Evolutionary conservation across 2,113 vertebrate genomes (phyloP), one percentile per base, ranked within the genome.

Genomic region (Vombatus ursinus): DNA sequence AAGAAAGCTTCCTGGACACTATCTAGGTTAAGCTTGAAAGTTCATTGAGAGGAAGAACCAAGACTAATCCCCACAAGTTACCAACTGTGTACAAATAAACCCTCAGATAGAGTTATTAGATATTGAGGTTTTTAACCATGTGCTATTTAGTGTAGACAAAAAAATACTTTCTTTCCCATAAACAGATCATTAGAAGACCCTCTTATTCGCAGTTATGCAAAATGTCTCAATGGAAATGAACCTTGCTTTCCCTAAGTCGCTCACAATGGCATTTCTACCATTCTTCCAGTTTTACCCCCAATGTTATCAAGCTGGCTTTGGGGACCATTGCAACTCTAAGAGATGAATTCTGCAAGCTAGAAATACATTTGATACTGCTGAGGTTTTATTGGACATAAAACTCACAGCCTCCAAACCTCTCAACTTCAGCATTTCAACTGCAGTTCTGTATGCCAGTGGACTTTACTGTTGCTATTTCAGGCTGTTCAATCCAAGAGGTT

Each of bases 321-420:
- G 96, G 93, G 90, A 96, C 90, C 68, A 92, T 54, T 90, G 94
- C 92, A 52, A 2, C 96, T 96, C 96, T 95, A 97, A 97, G 91
- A 49, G 89, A 94, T 95, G 8, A 23, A 90, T 37, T 95, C 51
- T 91, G 52, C 0, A 3, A 95, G 91, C 92, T 96, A 84, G 91
- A 97, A 98, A 96, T 96, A n/a, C 3, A 95, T 96, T 92, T 95
- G 61, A 94, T 96, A 61, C 89, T 48, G 37, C 53, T 96, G 50
- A 3, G 19, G 50, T 95, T 96, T 94, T 95, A 54, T 0, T 93
- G 92, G 93, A 92, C 92, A 97, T 84, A 97, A 96, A 97, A 90
- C 49, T 44, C 92, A 93, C 90, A 95, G 52, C 26, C 19, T 50
- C 52, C 50, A 95, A 94, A 51, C 90, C 91, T 49, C 90, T 91